phyloP scores from a whole-genome alignment of 2,888 invertebrate genomes.

The Tenthredo amoena region DNA sequence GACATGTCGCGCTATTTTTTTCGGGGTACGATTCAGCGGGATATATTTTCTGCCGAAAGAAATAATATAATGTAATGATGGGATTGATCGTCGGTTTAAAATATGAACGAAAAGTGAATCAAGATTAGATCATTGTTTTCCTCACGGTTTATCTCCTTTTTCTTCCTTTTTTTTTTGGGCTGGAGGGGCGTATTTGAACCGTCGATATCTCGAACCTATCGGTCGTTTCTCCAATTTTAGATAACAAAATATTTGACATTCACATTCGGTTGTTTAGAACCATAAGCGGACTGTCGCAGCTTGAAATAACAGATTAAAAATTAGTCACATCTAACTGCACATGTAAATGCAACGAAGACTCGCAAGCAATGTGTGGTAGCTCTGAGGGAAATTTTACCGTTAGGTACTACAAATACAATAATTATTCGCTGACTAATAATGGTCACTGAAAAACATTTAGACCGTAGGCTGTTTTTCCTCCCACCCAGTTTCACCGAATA shows the following conservation, averaged over 20 bases:
- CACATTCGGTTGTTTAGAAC: neutral
- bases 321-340: constrained; percentile 21
- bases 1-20: too few species aligned
- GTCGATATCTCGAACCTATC: neutral
- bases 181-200: neutral
- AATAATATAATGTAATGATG: neutral
- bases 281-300: neutral
- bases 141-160: neutral
- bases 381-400: neutral
- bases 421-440: constrained; percentile 7
- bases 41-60: neutral
- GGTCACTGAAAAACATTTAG: neutral
- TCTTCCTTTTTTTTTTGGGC: neutral
- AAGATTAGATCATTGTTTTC: neutral
- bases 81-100: neutral
- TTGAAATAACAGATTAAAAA: constrained; percentile 5
- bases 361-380: neutral
- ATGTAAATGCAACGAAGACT: neutral
- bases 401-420: neutral
- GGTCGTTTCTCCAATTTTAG: neutral
- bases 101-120: neutral
- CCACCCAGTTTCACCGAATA: neutral
- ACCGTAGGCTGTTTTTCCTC: neutral
- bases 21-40: too few species aligned
- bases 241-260: constrained; percentile 8